Base-by-base conservation (phyloP, 1,140 invertebrate genomes). In the Chymomyza costata region DNA sequence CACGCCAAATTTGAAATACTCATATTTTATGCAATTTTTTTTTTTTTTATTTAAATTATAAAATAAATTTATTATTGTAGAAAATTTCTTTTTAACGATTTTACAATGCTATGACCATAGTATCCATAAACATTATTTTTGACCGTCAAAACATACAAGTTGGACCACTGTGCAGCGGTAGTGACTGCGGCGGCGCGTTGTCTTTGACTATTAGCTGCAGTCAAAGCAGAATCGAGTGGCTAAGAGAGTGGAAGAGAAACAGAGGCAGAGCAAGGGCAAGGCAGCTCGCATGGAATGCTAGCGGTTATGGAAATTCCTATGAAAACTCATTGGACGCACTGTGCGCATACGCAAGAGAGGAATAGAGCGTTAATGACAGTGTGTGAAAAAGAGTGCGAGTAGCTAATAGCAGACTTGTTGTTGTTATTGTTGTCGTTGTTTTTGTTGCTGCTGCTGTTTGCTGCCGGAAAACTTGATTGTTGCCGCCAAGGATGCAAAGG, bases 231-330 rank as follows among this genome's bases (percentile, higher is more conserved):
- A 37, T 35, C 32, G 44, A n/a, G n/a, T n/a, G n/a, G n/a, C n/a
- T n/a, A n/a, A 35, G 37, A 31, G 8, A 56, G 19, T 13, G 34
- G 13, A 7, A 21, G 8, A 19, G 3, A 15, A n/a, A 11, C 21
- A 34, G 15, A 19, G 10, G 13, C 1, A 46, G 11, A 41, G n/a
- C 32, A 37, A 35, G 15, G n/a, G n/a, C n/a, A n/a, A n/a, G n/a
- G n/a, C n/a, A n/a, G 53, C 41, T 54, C 53, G 32, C 43, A 55
- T 54, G 71, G 66, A 81, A 80, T 80, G 73, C 74, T 80, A 80
- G 73, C 73, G 73, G 73, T 80, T 80, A 80, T 80, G 64, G 68
- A 80, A 80, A 80, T 80, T 80, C 73, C 73, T 80, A 80, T 71
- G 73, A 71, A 64, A 54, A 52, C 18, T 54, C 45, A 21, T 11